Percentiles rank a stretch among this genome's conserved stretches.
Evolutionary conservation across 1,140 invertebrate species (phyloP).

Genomic region (Aphaenogaster rudis): DNA sequence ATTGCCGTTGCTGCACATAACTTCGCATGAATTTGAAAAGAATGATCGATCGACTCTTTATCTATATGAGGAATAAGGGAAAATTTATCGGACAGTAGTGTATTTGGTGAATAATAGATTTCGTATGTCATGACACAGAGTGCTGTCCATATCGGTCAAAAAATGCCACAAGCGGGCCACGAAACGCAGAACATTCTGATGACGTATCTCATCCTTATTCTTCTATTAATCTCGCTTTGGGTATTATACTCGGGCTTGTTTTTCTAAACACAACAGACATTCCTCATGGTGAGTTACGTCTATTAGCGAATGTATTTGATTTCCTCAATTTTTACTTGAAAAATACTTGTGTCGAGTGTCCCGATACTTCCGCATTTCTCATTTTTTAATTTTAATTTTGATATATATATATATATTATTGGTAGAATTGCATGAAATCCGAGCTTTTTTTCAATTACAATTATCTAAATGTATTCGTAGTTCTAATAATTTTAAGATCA

Average conservation of each 20-base stretch:
- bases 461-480: constrained; percentile 3
- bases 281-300: constrained; percentile 75
- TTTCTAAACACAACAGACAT: constrained; percentile 74
- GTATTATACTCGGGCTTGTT: constrained; percentile 85
- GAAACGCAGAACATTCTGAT: constrained; percentile 86
- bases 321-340: neutral
- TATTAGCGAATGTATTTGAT: neutral
- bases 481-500: neutral
- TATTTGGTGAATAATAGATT: constrained; percentile 21
- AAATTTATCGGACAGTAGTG: neutral
- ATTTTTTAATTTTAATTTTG: neutral
- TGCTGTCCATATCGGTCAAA: constrained; percentile 41
- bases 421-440: neutral
- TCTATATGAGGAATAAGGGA: neutral
- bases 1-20: neutral
- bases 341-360: neutral
- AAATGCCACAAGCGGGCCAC: constrained; percentile 78
- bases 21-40: neutral
- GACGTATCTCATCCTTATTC: constrained; percentile 86
- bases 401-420: no score
- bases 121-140: constrained; percentile 24
- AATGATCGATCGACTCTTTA: neutral
- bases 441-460: neutral
- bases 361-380: neutral
- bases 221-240: constrained; percentile 86